Conservation (phyloP, 2,888 invertebrate genomes). For the Gryllus longicercus region DNA sequence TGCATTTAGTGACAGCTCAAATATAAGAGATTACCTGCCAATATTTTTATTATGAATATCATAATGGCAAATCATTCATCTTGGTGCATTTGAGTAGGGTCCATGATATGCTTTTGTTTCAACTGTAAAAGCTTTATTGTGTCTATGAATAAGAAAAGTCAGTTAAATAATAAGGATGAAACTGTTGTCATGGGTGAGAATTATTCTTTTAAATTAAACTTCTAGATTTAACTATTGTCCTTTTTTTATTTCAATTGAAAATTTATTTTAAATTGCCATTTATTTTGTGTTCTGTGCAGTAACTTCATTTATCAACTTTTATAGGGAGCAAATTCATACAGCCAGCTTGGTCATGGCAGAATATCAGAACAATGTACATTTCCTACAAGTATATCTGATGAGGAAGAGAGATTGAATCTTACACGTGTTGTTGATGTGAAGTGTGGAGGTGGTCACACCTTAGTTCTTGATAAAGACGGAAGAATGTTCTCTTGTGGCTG, state of each 20-base stretch:
- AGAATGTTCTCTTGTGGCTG: constrained; percentile 72
- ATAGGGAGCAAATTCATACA: constrained; percentile 81
- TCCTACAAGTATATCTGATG: constrained; percentile 52
- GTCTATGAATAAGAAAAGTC: too few species aligned
- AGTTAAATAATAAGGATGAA: background rate
- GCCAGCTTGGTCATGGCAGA: constrained; percentile 69
- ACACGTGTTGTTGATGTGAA: constrained; percentile 59
- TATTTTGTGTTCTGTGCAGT: background rate
- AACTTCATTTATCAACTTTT: constrained; percentile 29
- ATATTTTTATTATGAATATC: too few species aligned
- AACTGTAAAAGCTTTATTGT: too few species aligned
- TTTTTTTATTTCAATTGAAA: too few species aligned
- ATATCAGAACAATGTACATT: constrained; percentile 61
- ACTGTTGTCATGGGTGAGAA: constrained; percentile 9
- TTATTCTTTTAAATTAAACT: background rate
- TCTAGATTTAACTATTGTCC: background rate
- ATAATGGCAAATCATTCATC: too few species aligned
- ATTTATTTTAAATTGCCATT: background rate
- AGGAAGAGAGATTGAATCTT: constrained; percentile 47
- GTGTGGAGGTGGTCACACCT: constrained; percentile 75
- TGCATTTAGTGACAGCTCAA: too few species aligned
- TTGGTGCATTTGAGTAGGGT: too few species aligned
- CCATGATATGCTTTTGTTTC: too few species aligned
- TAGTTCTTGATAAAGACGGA: constrained; percentile 65
- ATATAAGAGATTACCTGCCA: too few species aligned